These are phyloP conservation scores for Perccottus glenii DNA, from an alignment of 2,113 vertebrate genomes.

Conservation along the genomic window DNA sequence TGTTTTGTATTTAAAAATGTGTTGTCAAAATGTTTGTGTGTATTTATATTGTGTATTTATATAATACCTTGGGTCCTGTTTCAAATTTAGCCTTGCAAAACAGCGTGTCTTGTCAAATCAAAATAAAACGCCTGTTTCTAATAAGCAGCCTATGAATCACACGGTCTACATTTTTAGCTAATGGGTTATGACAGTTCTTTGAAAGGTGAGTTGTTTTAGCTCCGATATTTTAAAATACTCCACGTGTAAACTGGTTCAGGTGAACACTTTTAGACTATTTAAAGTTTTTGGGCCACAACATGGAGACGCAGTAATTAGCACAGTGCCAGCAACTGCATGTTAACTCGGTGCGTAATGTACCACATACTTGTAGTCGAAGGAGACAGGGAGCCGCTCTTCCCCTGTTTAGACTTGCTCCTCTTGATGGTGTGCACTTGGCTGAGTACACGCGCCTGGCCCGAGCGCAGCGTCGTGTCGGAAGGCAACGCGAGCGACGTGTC, in stretches of 20 bases:
- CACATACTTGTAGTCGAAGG: constrained; percentile 64
- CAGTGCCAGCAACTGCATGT: too few relatives aligned
- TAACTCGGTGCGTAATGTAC: not conserved
- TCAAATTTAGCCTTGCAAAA: not conserved
- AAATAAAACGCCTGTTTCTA: not conserved
- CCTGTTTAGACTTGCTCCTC: constrained; percentile 62
- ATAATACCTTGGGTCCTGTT: too few relatives aligned
- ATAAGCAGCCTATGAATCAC: not conserved
- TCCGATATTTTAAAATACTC: too few relatives aligned
- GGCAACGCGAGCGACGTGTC: constrained; percentile 82
- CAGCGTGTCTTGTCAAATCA: not conserved
- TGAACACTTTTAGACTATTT: not conserved
- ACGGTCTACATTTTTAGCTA: not conserved
- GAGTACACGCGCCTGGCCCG: constrained; percentile 73
- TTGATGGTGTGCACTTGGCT: constrained; percentile 75
- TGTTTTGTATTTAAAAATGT: constrained; percentile 19
- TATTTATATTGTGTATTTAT: not conserved
- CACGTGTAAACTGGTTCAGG: not conserved
- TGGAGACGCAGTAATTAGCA: too few relatives aligned
- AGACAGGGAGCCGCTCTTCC: constrained; percentile 24
- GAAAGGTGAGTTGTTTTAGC: not conserved
- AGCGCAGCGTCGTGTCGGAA: constrained; percentile 61
- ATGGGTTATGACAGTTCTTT: not conserved
- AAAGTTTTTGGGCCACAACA: too few relatives aligned
- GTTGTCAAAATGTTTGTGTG: not conserved